These are phyloP conservation scores for Pocillopora grandis DNA, from an alignment of 92 coral and sea anemone species.

Conservation along the genomic window DNA sequence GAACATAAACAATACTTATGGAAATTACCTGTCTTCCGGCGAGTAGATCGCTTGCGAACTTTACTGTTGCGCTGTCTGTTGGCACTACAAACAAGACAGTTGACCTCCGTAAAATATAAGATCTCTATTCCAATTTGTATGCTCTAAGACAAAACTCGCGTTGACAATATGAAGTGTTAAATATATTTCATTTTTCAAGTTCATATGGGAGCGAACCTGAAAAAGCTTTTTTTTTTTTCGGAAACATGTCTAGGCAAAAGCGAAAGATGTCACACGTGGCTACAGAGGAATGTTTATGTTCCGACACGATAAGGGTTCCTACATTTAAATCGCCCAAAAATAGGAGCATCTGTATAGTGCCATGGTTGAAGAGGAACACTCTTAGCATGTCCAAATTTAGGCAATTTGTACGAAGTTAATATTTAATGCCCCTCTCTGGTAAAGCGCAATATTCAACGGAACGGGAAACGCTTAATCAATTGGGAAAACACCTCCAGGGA, in stretches of 20 bases:
- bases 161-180: conserved; percentile 1
- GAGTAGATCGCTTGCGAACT: conserved; percentile 7
- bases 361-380: neutral
- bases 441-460: conserved; percentile 19
- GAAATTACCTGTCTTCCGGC: conserved; percentile 20
- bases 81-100: conserved; percentile 11
- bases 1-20: conserved; percentile 19
- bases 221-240: neutral
- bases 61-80: neutral
- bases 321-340: neutral
- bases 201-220: neutral
- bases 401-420: conserved; percentile 31
- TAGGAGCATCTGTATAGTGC: neutral
- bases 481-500: neutral
- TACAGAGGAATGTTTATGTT: conserved; percentile 24
- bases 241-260: too few relatives aligned
- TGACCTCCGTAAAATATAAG: conserved; percentile 13
- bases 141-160: conserved; percentile 9
- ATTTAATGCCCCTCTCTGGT: conserved; percentile 24
- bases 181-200: neutral
- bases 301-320: neutral
- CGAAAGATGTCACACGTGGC: neutral
- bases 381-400: conserved; percentile 37
- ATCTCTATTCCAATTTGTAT: neutral
- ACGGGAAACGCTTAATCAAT: conserved; percentile 6